Evolutionary conservation across 2,113 vertebrate species (phyloP), one percentile per base, ranked within the genome.

Genomic region (Phrynosoma platyrhinos): DNA sequence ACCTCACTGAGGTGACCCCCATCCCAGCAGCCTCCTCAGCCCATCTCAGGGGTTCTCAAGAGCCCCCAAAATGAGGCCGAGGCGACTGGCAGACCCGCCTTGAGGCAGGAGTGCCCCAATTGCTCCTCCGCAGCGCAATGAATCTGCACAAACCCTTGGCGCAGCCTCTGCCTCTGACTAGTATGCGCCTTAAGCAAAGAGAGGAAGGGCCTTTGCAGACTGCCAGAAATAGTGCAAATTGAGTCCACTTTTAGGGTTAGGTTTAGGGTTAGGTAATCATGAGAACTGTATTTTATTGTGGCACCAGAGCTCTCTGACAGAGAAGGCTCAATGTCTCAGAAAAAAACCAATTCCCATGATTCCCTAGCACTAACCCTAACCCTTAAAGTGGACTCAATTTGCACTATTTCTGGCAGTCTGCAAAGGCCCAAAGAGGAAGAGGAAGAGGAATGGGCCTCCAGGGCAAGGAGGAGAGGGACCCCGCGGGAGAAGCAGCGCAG

Each of bases 91-190:
- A 82, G 83, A 42, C 66, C 82, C 83, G 68, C 55, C 69, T 32
- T 21, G 55, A 77, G 74, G 4, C 69, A 81, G 27, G 83, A 68
- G 83, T 81, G 72, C 84, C 55, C 42, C 80, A 66, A 82, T 27
- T 47, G 62, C 52, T 27, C 62, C 78, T 55, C 23, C 30, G 55
- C 74, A 72, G 87, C 32, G 40, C 64, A 2, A 82, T 86, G 88
- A 89, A 62, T 89, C 25, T 86, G 84, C 88, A 82, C 79, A 86
- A 89, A 58, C 42, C 84, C n/a, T 5, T 20, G 21, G 69, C 4
- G 72, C 58, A 81, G 69, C 18, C 77, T 40, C 55, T 47, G 68
- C 20, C 62, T 72, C 66, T 2, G 62, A 5, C 21, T 66, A 62
- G 9, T 13, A 2, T 18, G 62, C 7, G 47, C 47, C 47, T 77